Base-by-base conservation (phyloP, 2,888 invertebrate genomes). In the Zaprionus obscuricornis region DNA sequence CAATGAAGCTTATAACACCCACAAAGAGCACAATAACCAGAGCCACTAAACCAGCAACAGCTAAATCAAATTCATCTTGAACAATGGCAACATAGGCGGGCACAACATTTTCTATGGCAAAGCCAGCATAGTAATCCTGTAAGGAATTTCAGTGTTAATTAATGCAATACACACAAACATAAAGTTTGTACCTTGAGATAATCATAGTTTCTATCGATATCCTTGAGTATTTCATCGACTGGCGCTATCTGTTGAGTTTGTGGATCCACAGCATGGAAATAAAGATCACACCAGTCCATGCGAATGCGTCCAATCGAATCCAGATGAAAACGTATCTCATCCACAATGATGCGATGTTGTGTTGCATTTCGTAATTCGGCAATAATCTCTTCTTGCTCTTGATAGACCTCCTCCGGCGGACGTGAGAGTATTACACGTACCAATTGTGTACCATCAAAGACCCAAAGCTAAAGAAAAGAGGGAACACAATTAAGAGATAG, bases 181-280 rank as follows among this genome's bases (percentile, higher is more conserved):
- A 3, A 31, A 31, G 3, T 3, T 31, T 31, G 10, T 47, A 90
- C 95, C 87, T 95, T 95, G 14, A 97, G 92, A 81, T 95, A 94
- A 84, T 97, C 96, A 88, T 96, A 96, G 86, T 96, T 95, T 0
- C 95, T 93, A 90, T 97, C 97, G 54, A 97, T 95, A 4, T 93
- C 93, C 89, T 95, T 95, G 11, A 97, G 91, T 6, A 96, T 94
- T 63, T 94, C 93, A 55, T 95, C 94, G 7, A 96, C 95, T 0
- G 95, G 93, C 1, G 95, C 91, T 45, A 97, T 96, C 45, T 94
- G 94, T 86, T 94, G 94, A 0, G 94, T 93, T 62, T 91, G 90
- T 0, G 93, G 93, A 85, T 96, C 95, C 0, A 97, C 95, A 0
- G 96, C 96, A 86, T 96, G 94, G 57, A 97, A 92, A 85, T 96